Base-by-base conservation (phyloP, 2,888 invertebrate genomes). In the Limnephilus auricula region DNA sequence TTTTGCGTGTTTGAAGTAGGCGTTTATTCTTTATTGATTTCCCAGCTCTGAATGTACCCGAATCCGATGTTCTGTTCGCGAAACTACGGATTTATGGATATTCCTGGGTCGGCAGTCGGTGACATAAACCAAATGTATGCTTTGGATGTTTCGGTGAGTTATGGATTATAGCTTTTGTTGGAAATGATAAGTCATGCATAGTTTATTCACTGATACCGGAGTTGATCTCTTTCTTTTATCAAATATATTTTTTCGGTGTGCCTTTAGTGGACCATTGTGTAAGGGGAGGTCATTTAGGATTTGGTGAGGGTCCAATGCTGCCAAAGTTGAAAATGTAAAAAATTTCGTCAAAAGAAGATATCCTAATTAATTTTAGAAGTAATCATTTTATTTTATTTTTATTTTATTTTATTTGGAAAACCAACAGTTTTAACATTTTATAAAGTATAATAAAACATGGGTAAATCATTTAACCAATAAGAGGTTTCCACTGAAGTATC, bases 21-120 rank as follows among this genome's bases (percentile, higher is more conserved):
- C 87, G 78, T 79, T 88, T 30, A 85, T 85, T 85, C 85, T 85
- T 85, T 85, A 88, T 88, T 78, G 87, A 88, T 88, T 88, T 37
- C 78, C 34, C 25, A 31, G 50, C 9, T 45, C 31, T 86, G 65
- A 31, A 31, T 86, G 86, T 65, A 15, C 78, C 9, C 87, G 87
- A 40, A 40, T 85, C 65, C 34, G 65, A 65, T 31, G 50, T 18
- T 40, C 85, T 85, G 85, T 40, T 85, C 40, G 34, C 32, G 40
- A 78, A 10, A 30, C 31, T 65, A 4, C 32, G 78, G 87, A 88
- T 88, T 88, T 88, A 88, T 88, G 65, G 87, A 9, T 88, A 32
- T 87, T 65, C 30, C 15, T 45, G 37, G 37, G 30, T 85, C 18
- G 37, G 85, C n/a, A 85, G 31, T 82, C 31, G 82, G 40, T 13